Percentiles rank a stretch among this genome's conserved stretches.
Evolutionary conservation across 2,113 vertebrate genomes (phyloP).

Genomic region (Clarias magur): DNA sequence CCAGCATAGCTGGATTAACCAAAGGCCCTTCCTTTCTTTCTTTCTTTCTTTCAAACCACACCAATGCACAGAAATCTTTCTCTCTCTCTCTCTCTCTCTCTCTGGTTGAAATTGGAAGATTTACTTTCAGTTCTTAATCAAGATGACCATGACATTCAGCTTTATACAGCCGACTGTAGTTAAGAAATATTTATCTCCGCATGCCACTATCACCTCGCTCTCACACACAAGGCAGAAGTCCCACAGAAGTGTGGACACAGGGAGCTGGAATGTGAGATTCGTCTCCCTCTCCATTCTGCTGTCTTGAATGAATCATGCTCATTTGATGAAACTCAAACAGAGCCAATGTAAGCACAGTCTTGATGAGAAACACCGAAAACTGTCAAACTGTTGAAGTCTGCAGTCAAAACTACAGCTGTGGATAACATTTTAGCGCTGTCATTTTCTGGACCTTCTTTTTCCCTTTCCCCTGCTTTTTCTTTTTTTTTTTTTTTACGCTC

Average conservation of each 20-base stretch:
- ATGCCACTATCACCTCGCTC: conserved; percentile 5
- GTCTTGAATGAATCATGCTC: conserved; percentile 64
- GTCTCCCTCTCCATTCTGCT: conserved; percentile 31
- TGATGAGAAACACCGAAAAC: conserved; percentile 63
- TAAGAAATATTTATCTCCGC: conserved; percentile 38
- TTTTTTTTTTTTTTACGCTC: conserved; percentile 22
- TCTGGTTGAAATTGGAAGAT: background rate
- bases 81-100: background rate
- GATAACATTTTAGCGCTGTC: conserved; percentile 50
- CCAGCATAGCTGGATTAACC: background rate
- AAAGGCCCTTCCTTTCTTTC: conserved; percentile 17
- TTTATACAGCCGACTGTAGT: conserved; percentile 29
- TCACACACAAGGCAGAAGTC: conserved; percentile 31
- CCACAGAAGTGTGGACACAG: conserved; percentile 45
- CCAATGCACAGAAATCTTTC: background rate
- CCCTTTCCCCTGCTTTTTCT: conserved; percentile 14
- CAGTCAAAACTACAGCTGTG: conserved; percentile 65
- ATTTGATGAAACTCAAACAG: conserved; percentile 66
- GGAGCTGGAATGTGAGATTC: conserved; percentile 45
- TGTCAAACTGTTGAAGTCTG: conserved; percentile 65
- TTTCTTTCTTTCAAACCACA: conserved; percentile 10
- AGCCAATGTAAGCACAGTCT: conserved; percentile 64
- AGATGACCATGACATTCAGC: conserved; percentile 12
- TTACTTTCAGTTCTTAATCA: conserved; percentile 23
- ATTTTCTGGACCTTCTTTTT: conserved; percentile 42